Conservation (phyloP, 2,797 vertebrate species). For the Sphenodon punctatus region DNA sequence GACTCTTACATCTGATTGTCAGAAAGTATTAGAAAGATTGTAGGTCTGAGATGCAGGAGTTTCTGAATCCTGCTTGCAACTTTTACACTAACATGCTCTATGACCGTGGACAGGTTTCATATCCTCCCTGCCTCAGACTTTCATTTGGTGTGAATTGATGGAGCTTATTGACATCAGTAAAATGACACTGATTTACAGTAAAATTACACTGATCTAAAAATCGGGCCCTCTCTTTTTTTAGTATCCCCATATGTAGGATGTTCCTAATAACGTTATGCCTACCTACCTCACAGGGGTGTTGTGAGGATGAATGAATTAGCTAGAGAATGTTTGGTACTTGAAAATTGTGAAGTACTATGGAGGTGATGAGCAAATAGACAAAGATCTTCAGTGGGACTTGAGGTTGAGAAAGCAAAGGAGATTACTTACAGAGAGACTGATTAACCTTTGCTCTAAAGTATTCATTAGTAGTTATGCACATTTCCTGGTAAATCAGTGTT, state of each 20-base stretch:
- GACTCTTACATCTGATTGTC: neutral
- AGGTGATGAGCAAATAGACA: neutral
- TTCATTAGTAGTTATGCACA: conserved; percentile 5
- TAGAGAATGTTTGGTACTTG: neutral
- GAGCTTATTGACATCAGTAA: neutral
- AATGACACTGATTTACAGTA: neutral
- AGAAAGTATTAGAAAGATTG: neutral
- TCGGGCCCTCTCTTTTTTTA: neutral
- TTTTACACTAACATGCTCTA: accelerated
- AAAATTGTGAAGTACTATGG: neutral
- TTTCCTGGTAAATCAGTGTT: conserved; percentile 1
- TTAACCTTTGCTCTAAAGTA: neutral
- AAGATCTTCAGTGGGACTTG: neutral
- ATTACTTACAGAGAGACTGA: neutral
- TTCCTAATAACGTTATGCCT: accelerated
- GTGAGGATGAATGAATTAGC: accelerated
- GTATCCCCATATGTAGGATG: neutral
- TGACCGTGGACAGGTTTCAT: neutral
- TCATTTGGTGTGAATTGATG: neutral
- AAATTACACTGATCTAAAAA: too few relatives aligned
- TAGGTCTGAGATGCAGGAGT: accelerated
- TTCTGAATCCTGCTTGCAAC: accelerated
- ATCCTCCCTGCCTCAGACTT: neutral
- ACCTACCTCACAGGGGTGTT: accelerated
- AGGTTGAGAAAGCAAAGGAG: neutral